Evolutionary conservation across 2,797 vertebrate species (phyloP).

Genomic region (Trachurus trachurus): DNA sequence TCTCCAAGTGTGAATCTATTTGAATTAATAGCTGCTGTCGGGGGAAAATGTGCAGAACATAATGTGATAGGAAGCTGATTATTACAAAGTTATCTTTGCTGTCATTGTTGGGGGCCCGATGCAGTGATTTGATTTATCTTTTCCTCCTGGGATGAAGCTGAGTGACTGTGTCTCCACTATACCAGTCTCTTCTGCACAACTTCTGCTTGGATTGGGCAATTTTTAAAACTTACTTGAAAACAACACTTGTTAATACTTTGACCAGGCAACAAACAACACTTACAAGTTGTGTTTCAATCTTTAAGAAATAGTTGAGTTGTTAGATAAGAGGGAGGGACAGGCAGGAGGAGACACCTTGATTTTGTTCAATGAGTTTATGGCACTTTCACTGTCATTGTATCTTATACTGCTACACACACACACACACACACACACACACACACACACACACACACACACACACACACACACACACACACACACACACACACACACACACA

Average conservation of each 20-base stretch:
- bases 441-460: too few relatives aligned
- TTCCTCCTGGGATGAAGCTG: conserved; percentile 7
- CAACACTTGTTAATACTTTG: conserved; percentile 1
- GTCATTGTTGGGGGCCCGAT: conserved; percentile 25
- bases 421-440: too few relatives aligned
- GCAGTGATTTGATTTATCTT: conserved; percentile 18
- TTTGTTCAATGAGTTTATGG: conserved; percentile 19
- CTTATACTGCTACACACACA: conserved; percentile 20
- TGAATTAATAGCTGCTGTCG: conserved; percentile 32
- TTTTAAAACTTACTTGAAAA: not conserved
- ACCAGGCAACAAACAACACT: not conserved
- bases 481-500: conserved; percentile 20
- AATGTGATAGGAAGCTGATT: conserved; percentile 30
- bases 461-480: too few relatives aligned
- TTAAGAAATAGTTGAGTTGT: conserved; percentile 30
- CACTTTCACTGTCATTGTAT: conserved; percentile 15
- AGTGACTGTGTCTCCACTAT: conserved; percentile 9
- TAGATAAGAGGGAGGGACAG: conserved; percentile 4
- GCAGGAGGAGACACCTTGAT: not conserved
- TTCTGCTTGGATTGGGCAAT: conserved; percentile 2
- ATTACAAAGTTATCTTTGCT: conserved; percentile 38
- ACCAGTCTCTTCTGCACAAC: not conserved
- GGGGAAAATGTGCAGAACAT: conserved; percentile 26
- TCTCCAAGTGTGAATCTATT: conserved; percentile 41
- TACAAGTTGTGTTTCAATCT: conserved; percentile 20